Evolutionary conservation across 2,888 invertebrate genomes (phyloP).

Genomic region (Tenthredo amoena): DNA sequence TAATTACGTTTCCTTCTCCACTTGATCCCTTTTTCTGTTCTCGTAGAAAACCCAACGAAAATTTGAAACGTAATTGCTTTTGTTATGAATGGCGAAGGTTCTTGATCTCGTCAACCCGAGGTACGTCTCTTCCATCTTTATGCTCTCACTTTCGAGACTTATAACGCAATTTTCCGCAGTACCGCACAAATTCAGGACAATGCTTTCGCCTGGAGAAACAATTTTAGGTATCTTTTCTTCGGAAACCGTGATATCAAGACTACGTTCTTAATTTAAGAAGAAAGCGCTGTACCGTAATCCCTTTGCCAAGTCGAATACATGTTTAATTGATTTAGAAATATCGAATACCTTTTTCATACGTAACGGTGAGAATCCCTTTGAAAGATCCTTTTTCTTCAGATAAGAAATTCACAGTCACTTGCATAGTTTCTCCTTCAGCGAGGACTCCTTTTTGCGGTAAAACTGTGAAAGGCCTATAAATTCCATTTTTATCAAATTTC

Average conservation of each 20-base stretch:
- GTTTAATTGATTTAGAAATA: not conserved
- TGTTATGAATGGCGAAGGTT: slow-evolving; percentile 80
- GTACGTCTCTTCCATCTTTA: slow-evolving; percentile 82
- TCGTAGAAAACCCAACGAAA: slow-evolving; percentile 82
- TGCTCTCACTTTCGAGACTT: slow-evolving; percentile 78
- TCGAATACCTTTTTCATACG: slow-evolving; percentile 75
- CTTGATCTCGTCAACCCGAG: slow-evolving; percentile 81
- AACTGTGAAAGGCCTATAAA: slow-evolving; percentile 46
- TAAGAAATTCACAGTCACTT: slow-evolving; percentile 80
- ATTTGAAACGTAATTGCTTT: slow-evolving; percentile 79
- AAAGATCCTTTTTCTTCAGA: slow-evolving; percentile 78
- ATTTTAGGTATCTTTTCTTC: not conserved
- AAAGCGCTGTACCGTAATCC: no score
- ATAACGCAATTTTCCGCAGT: slow-evolving; percentile 79
- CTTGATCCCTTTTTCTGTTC: slow-evolving; percentile 76
- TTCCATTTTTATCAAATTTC: not conserved
- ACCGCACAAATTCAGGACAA: slow-evolving; percentile 78
- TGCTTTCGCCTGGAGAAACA: slow-evolving; percentile 78
- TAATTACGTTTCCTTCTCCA: slow-evolving; percentile 64
- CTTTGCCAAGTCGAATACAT: not conserved
- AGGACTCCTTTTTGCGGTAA: slow-evolving; percentile 80
- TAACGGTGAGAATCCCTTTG: slow-evolving; percentile 73
- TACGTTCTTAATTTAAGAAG: not conserved
- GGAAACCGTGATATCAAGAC: not conserved
- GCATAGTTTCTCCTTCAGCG: slow-evolving; percentile 78